Conservation (phyloP, 2,888 invertebrate genomes). For the Agrotis exclamationis region DNA sequence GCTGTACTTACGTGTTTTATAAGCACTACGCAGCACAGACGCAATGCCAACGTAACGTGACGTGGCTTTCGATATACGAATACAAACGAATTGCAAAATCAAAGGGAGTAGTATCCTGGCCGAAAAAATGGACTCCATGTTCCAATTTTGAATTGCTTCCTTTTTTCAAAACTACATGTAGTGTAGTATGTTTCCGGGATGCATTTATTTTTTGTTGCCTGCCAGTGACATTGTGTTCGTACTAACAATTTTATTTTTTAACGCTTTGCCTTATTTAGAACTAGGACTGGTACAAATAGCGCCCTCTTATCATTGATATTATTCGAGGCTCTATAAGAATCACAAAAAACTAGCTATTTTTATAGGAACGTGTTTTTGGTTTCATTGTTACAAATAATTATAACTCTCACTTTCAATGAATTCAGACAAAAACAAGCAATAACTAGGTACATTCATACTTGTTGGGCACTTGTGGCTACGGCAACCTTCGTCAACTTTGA, state of each 20-base stretch:
- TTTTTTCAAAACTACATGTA: neutral
- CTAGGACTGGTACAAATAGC: neutral
- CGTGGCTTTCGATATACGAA: neutral
- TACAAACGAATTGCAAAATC: neutral
- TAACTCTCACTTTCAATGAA: neutral
- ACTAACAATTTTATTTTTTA: neutral
- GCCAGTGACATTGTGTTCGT: neutral
- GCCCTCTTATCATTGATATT: neutral
- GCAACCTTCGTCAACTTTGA: neutral
- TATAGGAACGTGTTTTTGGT: neutral
- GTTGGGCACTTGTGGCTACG: neutral
- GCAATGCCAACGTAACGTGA: neutral
- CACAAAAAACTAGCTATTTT: neutral
- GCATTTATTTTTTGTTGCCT: constrained; percentile 8
- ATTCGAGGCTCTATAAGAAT: too few relatives aligned
- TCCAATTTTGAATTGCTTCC: neutral
- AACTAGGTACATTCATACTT: neutral
- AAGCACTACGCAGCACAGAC: neutral
- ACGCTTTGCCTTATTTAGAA: neutral
- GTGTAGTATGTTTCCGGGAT: neutral
- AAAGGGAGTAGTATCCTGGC: neutral
- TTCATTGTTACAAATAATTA: neutral
- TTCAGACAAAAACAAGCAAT: too few relatives aligned
- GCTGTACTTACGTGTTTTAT: too few relatives aligned
- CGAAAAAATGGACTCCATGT: neutral